These are phyloP conservation scores for Brachyrhaphis roseni DNA, from an alignment of 2,797 vertebrate species.

Conservation along the genomic window DNA sequence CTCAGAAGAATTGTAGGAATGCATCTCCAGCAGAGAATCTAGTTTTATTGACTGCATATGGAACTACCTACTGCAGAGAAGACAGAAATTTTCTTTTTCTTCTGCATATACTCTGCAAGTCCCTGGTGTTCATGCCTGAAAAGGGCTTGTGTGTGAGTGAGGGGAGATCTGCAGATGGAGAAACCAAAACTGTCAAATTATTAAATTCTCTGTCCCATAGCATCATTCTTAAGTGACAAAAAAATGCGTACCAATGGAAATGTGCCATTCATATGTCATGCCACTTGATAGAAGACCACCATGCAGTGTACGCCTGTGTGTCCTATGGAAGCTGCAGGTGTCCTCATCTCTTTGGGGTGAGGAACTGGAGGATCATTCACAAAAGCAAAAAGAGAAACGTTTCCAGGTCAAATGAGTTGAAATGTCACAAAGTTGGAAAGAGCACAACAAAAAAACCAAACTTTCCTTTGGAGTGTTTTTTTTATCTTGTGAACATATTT, in stretches of 20 bases:
- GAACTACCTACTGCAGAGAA: conserved; percentile 3
- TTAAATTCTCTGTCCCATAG: conserved; percentile 1
- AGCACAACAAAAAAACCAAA: not conserved
- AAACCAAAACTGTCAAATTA: conserved; percentile 15
- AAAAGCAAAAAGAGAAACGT: not conserved
- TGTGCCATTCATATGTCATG: conserved; percentile 6
- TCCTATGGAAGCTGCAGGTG: not conserved
- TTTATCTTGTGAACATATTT: not conserved
- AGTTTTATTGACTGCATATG: not conserved
- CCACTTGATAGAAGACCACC: not conserved
- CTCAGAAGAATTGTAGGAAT: not conserved
- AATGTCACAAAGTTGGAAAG: conserved; percentile 4
- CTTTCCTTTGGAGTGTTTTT: not conserved
- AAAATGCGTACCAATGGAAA: not conserved
- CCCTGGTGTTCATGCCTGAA: conserved; percentile 6
- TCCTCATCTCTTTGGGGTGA: not conserved
- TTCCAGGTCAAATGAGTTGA: conserved; percentile 8
- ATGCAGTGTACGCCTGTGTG: not conserved
- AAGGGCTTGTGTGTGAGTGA: conserved; percentile 3
- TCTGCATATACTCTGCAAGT: not conserved
- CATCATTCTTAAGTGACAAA: not conserved
- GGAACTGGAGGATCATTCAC: not conserved
- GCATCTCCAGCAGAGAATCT: not conserved
- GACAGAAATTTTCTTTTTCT: conserved; percentile 4
- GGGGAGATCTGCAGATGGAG: not conserved